Evolutionary conservation across 2,113 vertebrate species (phyloP).

Genomic region (Erythrolamprus reginae): DNA sequence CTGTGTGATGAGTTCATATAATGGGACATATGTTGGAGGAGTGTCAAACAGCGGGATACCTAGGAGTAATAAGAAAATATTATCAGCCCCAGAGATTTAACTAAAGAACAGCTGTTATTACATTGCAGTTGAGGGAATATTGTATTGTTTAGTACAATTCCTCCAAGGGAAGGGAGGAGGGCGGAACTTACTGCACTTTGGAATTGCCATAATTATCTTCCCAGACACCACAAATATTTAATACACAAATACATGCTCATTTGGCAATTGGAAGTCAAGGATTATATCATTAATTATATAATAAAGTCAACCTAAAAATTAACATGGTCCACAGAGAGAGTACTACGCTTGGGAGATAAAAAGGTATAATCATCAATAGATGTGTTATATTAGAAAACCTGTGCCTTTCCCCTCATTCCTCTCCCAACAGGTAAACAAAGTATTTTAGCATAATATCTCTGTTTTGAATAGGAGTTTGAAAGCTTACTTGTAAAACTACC

Average conservation of each 20-base stretch:
- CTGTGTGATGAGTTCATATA: conserved; percentile 91
- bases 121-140: not conserved
- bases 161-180: not conserved
- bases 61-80: conserved; percentile 49
- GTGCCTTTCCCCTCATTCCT: not conserved
- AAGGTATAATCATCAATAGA: not conserved
- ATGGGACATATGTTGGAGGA: conserved; percentile 73
- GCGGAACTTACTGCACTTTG: not conserved
- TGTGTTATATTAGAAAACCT: not conserved
- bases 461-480: not conserved
- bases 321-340: not conserved
- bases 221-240: not conserved
- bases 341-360: not conserved
- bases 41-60: conserved; percentile 90
- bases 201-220: not conserved
- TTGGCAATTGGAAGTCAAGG: not conserved
- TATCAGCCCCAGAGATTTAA: not conserved
- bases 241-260: not conserved
- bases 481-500: not conserved
- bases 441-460: not conserved
- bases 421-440: not conserved
- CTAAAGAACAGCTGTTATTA: not conserved
- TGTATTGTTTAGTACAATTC: not conserved
- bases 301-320: not conserved
- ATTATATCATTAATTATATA: not conserved